These are phyloP conservation scores for Cnemophilus loriae DNA, from an alignment of 2,113 vertebrate species.

Conservation along the genomic window DNA sequence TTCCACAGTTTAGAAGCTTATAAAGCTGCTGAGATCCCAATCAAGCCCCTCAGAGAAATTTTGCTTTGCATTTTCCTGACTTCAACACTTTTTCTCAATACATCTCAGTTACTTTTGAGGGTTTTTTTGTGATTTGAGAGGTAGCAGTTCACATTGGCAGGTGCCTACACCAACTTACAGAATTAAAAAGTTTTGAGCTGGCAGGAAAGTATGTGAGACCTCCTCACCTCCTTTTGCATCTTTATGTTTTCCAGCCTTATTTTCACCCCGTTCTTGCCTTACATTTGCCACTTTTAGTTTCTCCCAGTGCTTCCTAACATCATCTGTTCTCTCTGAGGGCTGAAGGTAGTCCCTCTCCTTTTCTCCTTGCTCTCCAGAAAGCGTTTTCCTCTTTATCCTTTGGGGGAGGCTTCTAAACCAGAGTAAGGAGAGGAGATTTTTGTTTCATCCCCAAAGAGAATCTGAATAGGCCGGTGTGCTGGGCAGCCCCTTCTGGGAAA, in stretches of 20 bases:
- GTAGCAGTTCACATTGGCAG: neutral
- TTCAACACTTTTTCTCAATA: neutral
- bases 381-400: neutral
- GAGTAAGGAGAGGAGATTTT: neutral
- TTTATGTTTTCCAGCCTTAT: neutral
- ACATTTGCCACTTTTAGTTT: neutral
- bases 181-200: neutral
- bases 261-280: neutral
- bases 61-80: neutral
- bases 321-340: neutral
- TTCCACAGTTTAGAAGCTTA: neutral
- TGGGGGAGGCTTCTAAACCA: neutral
- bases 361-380: neutral
- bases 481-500: neutral
- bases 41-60: neutral
- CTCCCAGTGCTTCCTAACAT: neutral
- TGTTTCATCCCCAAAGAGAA: neutral
- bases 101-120: neutral
- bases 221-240: neutral
- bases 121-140: neutral
- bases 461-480: neutral
- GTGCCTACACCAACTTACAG: neutral
- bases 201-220: neutral
- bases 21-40: neutral
- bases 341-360: neutral